Evolutionary conservation across 30 jellyfish, hydroid and myxozoan species (phyloP), one percentile per base, ranked within the genome.

Genomic region (Calvadosia cruxmelitensis): DNA sequence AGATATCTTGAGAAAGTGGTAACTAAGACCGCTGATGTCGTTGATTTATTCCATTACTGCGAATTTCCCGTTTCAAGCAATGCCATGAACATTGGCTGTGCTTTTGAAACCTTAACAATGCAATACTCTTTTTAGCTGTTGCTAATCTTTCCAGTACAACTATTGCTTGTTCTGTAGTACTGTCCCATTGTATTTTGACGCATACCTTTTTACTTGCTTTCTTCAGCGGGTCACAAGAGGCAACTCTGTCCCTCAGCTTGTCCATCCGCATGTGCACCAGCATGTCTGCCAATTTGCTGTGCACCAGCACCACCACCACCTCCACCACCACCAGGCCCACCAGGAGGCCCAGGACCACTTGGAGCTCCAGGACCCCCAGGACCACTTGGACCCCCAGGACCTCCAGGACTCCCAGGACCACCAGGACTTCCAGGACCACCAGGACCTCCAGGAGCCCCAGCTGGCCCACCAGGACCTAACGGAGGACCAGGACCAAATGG

Each of bases 351-450:
- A 81, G 93, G 93, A 71, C 94, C 94, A 70, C 81, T 93, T 52
- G 94, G 93, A 80, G 92, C 90, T 64, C 85, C 86, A 67, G 97
- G 97, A 80, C 75, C 71, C 29, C 93, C 97, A 50, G 96, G 96
- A 78, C 96, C 96, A 36, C 96, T 81, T 53, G 96, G 96, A 86
- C 96, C 93, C 66, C 96, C 96, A 67, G 96, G 96, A 78, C 92
- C 88, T 73, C 96, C 96, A 77, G 96, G 96, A 86, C 93, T 92
- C 53, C 85, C 80, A 77, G 96, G 96, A 86, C 96, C 96, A 68
- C 75, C 96, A 52, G 97, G 97, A 80, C 97, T 93, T 31, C 97
- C 97, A 53, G 97, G 97, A 80, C 97, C 90, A 25, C 94, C 94
- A 72, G 97, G 97, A 80, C 97, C 95, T 64, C 97, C 97, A 29